Evolutionary conservation across 2,797 vertebrate genomes (phyloP), one percentile per base, ranked within the genome.

Genomic region (Lithobates sylvaticus): DNA sequence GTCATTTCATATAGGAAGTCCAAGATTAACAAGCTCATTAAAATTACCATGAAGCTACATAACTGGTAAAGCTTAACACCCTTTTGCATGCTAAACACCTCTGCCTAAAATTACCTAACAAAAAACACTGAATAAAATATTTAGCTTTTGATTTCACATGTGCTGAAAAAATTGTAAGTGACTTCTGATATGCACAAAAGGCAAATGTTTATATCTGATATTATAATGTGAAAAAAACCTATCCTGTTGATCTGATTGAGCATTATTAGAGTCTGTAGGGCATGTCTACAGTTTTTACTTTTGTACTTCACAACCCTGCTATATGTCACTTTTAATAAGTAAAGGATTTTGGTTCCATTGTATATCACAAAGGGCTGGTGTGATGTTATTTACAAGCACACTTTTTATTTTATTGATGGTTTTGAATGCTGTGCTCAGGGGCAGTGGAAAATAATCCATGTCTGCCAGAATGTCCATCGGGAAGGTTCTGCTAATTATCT

Each of bases 401-500:
- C 44, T 79, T 83, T 86, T 84, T 79, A 87, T 84, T 84, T 75
- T 84, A 87, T 87, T 84, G 86, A 87, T 87, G 76, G 70, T 80
- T 76, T 80, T 79, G 81, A 87, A 87, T 84, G 76, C 42, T 47
- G 32, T 76, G 61, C 86, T 76, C 72, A 79, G 83, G 81, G 76
- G 64, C 64, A 84, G 81, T 80, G 16, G 61, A 75, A 87, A 80
- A 83, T 72, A 86, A 87, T 87, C 76, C 76, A 87, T 87, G 81
- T 78, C 81, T 84, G 76, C 81, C 68, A 69, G 70, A 76, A 44
- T 70, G 81, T 87, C 86, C 71, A 80, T 78, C 83, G 86, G 86
- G 86, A 87, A 69, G 81, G 61, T 80, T 75, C 76, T 79, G 72
- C 86, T 87, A 84, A 84, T 87, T 87, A 87, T 87, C 86, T 87